Evolutionary conservation across 2,797 vertebrate species (phyloP), one percentile per base, ranked within the genome.

Genomic region (Varecia variegata): DNA sequence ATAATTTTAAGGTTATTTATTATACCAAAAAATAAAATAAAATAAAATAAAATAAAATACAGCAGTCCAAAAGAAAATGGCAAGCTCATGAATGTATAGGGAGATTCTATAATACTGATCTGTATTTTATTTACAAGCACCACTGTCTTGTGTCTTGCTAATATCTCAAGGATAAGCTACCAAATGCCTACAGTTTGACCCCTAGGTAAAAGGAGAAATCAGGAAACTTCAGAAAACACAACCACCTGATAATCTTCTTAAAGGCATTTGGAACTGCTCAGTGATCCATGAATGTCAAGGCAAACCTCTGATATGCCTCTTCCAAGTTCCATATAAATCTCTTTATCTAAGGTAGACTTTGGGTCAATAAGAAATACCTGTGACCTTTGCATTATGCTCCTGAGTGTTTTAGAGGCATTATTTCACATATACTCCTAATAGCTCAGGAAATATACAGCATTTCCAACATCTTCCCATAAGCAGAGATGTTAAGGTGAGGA

Each of bases 261-360:
- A 74, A 87, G 93, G 95, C 94, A 89, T 87, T 97, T 83, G 79
- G 95, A 95, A 93, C 87, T 96, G 96, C 71, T 97, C 96, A 97
- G 97, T 97, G 97, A 97, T 95, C 96, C 94, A 79, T 96, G 91
- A 97, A 97, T 97, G 97, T 97, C 97, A 97, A 97, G 96, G 83
- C 87, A 96, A 94, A 73, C 95, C 93, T 97, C 95, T 47, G 62
- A 83, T 80, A 94, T n/a, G 50, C 77, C 43, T 97, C 71, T 95
- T 92, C 86, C 83, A 87, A 87, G 60, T 95, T 93, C 60, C 30
- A 67, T 18, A 70, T 67, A 96, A 96, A 96, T 89, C 97, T 97
- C 86, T 76, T 95, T 89, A 95, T 96, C 90, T 90, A 71, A 87
- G 91, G 79, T 94, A 97, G 95, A 84, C 62, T 90, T 74, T 54